Evolutionary conservation across 2,797 vertebrate genomes (phyloP).

Genomic region (Microcaecilia unicolor): DNA sequence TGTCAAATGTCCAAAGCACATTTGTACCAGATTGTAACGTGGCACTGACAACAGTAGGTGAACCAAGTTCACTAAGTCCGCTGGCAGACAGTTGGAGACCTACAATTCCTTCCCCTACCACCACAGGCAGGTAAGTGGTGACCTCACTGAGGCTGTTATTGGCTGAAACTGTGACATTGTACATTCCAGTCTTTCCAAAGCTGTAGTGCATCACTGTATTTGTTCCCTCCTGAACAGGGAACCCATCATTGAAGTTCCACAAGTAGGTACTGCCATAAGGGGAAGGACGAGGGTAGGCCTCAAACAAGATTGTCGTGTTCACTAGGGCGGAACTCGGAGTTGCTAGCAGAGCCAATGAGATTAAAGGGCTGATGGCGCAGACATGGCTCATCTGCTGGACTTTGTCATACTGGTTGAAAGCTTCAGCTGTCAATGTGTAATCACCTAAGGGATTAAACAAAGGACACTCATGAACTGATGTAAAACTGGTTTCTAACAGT

Average conservation of each 20-base stretch:
- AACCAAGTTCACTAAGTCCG: conserved; percentile 38
- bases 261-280: conserved; percentile 26
- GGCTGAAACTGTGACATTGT: conserved; percentile 49
- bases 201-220: conserved; percentile 21
- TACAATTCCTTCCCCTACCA: conserved; percentile 44
- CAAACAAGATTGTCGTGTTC: conserved; percentile 36
- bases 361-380: conserved; percentile 31
- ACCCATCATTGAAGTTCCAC: conserved; percentile 56
- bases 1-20: conserved; percentile 56
- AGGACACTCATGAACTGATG: neutral
- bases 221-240: conserved; percentile 14
- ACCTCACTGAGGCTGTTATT: conserved; percentile 41
- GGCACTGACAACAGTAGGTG: conserved; percentile 36
- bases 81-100: conserved; percentile 41
- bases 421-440: conserved; percentile 46
- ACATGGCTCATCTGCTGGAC: conserved; percentile 21
- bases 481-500: no score
- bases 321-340: conserved; percentile 16
- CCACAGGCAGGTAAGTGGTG: conserved; percentile 31
- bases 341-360: conserved; percentile 32
- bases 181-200: conserved; percentile 40
- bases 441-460: conserved; percentile 34
- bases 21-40: conserved; percentile 34
- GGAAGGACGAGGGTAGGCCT: conserved; percentile 38
- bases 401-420: conserved; percentile 35